These are phyloP conservation scores for Pachypanchax playfairii DNA, from an alignment of 2,113 vertebrate species.

Conservation along the genomic window DNA sequence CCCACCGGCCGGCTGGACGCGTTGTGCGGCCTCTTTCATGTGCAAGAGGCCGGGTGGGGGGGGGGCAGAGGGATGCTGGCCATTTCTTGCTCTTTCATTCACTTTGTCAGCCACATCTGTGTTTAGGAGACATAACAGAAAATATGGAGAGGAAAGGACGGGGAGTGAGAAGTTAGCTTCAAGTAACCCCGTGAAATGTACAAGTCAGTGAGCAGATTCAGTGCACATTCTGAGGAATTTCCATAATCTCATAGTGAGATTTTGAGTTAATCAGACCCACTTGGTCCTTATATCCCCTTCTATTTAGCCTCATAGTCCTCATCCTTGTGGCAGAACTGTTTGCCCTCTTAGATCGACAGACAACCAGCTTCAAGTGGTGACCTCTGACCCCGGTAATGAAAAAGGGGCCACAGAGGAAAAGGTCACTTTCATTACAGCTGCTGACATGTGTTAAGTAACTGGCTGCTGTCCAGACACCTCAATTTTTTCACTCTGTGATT, in stretches of 20 bases:
- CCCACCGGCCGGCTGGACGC: slow-evolving; percentile 67
- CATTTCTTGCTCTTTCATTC: slow-evolving; percentile 42
- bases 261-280: no score
- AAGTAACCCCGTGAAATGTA: background rate
- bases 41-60: slow-evolving; percentile 70
- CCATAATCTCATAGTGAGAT: background rate
- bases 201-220: background rate
- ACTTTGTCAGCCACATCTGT: slow-evolving; percentile 57
- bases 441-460: slow-evolving; percentile 78
- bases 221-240: background rate
- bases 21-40: slow-evolving; percentile 78
- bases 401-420: slow-evolving; percentile 71
- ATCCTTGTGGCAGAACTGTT: slow-evolving; percentile 44
- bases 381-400: slow-evolving; percentile 79
- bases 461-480: slow-evolving; percentile 61
- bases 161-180: background rate
- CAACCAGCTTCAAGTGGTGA: slow-evolving; percentile 49
- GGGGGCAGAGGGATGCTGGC: slow-evolving; percentile 52
- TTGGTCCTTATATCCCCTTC: slow-evolving; percentile 16
- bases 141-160: slow-evolving; percentile 23
- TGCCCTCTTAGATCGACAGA: slow-evolving; percentile 44
- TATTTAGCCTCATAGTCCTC: slow-evolving; percentile 24
- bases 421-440: slow-evolving; percentile 76
- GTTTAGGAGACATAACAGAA: slow-evolving; percentile 41
- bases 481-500: slow-evolving; percentile 58